phyloP scores from a whole-genome alignment of 64 coral and sea anemone genomes.

The Trachythela sp. region DNA sequence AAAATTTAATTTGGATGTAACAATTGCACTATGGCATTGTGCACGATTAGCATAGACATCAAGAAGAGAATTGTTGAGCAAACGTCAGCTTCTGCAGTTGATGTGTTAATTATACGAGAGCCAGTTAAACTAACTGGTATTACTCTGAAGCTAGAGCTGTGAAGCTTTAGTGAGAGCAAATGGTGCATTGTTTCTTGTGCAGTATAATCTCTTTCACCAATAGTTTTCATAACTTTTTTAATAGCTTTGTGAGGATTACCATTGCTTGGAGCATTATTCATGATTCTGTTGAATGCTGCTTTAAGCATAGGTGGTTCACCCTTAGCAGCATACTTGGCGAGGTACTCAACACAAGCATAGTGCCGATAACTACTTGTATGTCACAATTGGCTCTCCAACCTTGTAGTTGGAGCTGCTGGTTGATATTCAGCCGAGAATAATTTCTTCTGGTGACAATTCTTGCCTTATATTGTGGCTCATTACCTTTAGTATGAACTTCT shows the following conservation, averaged over 20 bases:
- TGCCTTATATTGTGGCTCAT: not conserved
- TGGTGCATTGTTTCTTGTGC: no score
- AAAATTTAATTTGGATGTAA: conserved; percentile 25
- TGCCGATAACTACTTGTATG: conserved; percentile 20
- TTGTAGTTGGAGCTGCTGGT: not conserved
- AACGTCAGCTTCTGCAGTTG: no score
- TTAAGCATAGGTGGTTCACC: not conserved
- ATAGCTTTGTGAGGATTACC: no score
- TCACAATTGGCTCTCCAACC: not conserved
- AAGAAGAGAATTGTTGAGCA: no score
- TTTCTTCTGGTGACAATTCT: not conserved
- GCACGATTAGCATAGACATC: no score
- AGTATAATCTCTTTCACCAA: no score
- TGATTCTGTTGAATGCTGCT: conserved; percentile 29
- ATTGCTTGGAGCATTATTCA: not conserved
- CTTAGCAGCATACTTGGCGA: conserved; percentile 11
- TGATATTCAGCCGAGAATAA: not conserved
- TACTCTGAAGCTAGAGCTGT: no score
- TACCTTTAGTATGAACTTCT: not conserved
- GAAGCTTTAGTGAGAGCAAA: no score
- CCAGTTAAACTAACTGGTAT: no score
- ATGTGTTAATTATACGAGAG: no score
- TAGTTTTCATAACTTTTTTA: no score
- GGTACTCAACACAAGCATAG: not conserved
- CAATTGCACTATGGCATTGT: not conserved